Conservation (phyloP, 2,888 invertebrate species). For the Eumerus sabulonum region DNA sequence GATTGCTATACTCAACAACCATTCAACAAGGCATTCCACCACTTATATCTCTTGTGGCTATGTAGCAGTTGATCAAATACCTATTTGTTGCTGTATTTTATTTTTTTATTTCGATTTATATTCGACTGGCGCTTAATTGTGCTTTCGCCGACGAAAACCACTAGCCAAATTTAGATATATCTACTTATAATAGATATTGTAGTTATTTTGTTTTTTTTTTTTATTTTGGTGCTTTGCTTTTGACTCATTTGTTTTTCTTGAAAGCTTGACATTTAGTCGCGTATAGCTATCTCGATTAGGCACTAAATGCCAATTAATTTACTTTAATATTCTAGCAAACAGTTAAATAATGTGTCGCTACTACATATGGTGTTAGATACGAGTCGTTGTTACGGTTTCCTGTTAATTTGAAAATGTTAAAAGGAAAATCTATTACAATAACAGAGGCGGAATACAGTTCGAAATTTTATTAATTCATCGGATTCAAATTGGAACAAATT, state of each 20-base stretch:
- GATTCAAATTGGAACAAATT: too few species aligned
- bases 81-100: constrained; percentile 15
- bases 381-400: constrained; percentile 14
- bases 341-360: too few species aligned
- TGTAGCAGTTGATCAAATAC: constrained; percentile 23
- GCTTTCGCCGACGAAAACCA: constrained; percentile 56
- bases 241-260: constrained; percentile 21
- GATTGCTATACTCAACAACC: too few species aligned
- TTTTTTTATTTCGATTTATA: constrained; percentile 6
- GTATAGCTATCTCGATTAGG: constrained; percentile 24
- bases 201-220: constrained; percentile 5
- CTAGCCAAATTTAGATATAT: constrained; percentile 52
- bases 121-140: constrained; percentile 52
- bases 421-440: constrained; percentile 3
- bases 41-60: constrained; percentile 45
- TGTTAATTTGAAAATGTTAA: not conserved
- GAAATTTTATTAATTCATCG: not conserved
- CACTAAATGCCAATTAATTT: constrained; percentile 31
- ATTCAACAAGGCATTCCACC: too few species aligned
- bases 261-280: constrained; percentile 44
- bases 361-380: constrained; percentile 12
- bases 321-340: constrained; percentile 6
- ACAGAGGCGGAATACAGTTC: constrained; percentile 3
- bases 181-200: constrained; percentile 12
- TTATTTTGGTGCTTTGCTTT: constrained; percentile 22